Conservation (phyloP, 2,888 invertebrate species). For the Spodoptera picta region DNA sequence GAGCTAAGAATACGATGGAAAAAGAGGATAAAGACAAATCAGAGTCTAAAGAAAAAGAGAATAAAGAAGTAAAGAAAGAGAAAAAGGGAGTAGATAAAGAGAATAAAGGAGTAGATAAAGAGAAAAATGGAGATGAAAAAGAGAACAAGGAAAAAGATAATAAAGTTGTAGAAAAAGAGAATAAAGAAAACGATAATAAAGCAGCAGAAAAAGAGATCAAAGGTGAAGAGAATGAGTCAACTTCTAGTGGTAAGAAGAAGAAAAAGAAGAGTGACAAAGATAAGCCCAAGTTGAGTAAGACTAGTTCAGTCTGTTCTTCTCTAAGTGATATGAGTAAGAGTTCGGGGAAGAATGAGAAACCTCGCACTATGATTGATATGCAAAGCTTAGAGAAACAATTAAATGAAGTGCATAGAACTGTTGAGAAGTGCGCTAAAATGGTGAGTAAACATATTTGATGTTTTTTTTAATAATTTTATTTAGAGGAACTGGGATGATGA, state of each 20-base stretch:
- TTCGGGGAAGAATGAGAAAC: conserved; percentile 60
- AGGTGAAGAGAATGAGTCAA: conserved; percentile 13
- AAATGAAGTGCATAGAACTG: conserved; percentile 86
- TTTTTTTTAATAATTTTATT: too few species aligned
- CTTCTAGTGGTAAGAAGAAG: conserved; percentile 52
- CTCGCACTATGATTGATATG: conserved; percentile 66
- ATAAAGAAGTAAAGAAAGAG: too few species aligned
- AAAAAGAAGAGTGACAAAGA: conserved; percentile 55
- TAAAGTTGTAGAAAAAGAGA: conserved; percentile 20
- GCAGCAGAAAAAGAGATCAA: conserved; percentile 16
- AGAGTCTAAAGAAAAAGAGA: neutral
- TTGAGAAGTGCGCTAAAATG: conserved; percentile 66
- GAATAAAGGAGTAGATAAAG: conserved; percentile 18
- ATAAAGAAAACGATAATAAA: conserved; percentile 43
- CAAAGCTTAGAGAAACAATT: conserved; percentile 85
- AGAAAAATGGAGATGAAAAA: conserved; percentile 54
- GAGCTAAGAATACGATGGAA: conserved; percentile 10
- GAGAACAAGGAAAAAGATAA: conserved; percentile 25
- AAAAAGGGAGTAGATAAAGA: conserved; percentile 18
- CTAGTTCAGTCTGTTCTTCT: conserved; percentile 79
- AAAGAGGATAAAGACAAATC: conserved; percentile 7
- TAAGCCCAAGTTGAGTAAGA: conserved; percentile 67
- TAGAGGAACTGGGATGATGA: too few species aligned
- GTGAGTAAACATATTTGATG: conserved; percentile 40
- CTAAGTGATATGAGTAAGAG: conserved; percentile 74